phyloP scores from a whole-genome alignment of 2,888 invertebrate genomes.

The Gymnoscelis rufifasciata region DNA sequence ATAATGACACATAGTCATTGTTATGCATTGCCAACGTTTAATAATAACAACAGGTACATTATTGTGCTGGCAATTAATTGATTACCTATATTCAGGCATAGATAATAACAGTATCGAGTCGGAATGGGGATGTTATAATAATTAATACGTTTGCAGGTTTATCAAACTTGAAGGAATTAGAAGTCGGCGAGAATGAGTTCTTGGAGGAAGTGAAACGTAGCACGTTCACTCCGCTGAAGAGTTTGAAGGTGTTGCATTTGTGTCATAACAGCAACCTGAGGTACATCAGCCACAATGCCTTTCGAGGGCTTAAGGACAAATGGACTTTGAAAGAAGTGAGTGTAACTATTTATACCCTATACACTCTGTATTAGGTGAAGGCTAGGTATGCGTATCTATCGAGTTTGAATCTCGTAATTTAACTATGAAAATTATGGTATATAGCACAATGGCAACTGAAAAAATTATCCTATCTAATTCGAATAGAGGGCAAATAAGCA shows the following conservation, averaged over 20 bases:
- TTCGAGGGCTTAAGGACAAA: slow-evolving; percentile 67
- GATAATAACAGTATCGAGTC: background rate
- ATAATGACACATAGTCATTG: too few relatives aligned
- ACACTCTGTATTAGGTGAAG: too few relatives aligned
- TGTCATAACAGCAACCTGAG: slow-evolving; percentile 74
- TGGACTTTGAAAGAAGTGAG: slow-evolving; percentile 78
- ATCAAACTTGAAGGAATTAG: slow-evolving; percentile 74
- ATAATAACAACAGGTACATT: too few relatives aligned
- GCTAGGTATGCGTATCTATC: too few relatives aligned
- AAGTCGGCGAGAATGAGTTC: slow-evolving; percentile 79
- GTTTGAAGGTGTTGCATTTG: slow-evolving; percentile 64
- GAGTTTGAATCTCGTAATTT: too few relatives aligned
- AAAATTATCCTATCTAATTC: too few relatives aligned
- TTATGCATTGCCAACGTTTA: too few relatives aligned
- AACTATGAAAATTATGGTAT: too few relatives aligned
- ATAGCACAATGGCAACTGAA: too few relatives aligned
- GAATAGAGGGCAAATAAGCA: too few relatives aligned
- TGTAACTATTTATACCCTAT: background rate
- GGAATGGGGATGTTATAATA: slow-evolving; percentile 5
- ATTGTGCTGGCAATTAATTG: too few relatives aligned
- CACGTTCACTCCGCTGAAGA: slow-evolving; percentile 73
- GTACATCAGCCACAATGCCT: slow-evolving; percentile 80
- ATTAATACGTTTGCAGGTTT: slow-evolving; percentile 58
- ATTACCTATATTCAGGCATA: background rate
- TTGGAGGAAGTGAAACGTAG: slow-evolving; percentile 76